Base-by-base conservation (phyloP, 1,140 invertebrate species). In the Sinonovacula constricta region DNA sequence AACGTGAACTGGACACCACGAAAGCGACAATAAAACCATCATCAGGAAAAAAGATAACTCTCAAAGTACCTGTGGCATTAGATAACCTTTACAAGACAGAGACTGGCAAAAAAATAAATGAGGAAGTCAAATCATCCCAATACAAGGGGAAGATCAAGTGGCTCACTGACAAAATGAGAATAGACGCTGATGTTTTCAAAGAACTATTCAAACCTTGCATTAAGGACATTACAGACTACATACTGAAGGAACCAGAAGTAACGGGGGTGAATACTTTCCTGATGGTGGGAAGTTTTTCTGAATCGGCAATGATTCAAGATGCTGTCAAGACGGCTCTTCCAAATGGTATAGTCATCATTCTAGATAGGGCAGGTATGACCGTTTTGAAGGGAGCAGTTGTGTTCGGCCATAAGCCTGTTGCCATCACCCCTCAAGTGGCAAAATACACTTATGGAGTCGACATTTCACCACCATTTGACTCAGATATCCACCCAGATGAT, bases 211-310 rank as follows among this genome's bases (percentile, higher is more conserved):
- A 15, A 12, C 39, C 51, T 0, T 36, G 62, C 0, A 80, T 33
- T 24, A 28, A 76, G 22, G 57, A 60, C 30, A 71, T 81, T 4
- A 33, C 81, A 5, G 31, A 39, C 26, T 76, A 81, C 60, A 26
- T 83, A 5, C 57, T 70, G 22, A 39, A 75, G 0, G 22, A 82
- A n/a, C 33, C 45, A 14, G 49, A 53, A 31, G 49, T 80, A 12
- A 49, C 36, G 39, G 80, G 66, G 24, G 54, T 78, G n/a, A 59
- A 51, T 26, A 80, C 63, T 1, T 49, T 84, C 18, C 54, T 84
- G 26, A 79, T 82, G 77, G 80, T 84, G 0, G 82, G 82, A 49
- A 72, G 82, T 10, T 84, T 82, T 71, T 82, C 80, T 2, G 82
- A 84, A 53, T 84, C 62, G 5, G 59, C 62, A 2, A 77, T 82